Conservation (phyloP, 2,113 vertebrate genomes). For the Labeo catla region DNA sequence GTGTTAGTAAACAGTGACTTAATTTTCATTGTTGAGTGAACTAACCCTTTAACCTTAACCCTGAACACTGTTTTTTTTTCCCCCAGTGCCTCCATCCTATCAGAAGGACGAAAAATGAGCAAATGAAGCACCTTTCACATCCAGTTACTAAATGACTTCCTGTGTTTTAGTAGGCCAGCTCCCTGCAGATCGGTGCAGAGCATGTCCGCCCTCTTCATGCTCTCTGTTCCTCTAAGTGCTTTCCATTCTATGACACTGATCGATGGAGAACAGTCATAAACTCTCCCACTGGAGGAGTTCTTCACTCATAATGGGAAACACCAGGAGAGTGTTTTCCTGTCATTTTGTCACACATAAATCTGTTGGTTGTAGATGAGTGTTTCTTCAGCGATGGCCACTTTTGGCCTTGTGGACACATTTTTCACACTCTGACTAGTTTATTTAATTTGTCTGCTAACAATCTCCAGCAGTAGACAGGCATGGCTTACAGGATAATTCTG, state of each 20-base stretch:
- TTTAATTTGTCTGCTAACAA: background rate
- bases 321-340: slow-evolving; percentile 42
- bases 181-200: slow-evolving; percentile 25
- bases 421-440: slow-evolving; percentile 8
- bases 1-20: background rate
- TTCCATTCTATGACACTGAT: slow-evolving; percentile 44
- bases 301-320: slow-evolving; percentile 50
- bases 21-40: background rate
- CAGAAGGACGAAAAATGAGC: background rate
- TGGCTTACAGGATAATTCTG: background rate
- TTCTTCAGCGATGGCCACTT: slow-evolving; percentile 25
- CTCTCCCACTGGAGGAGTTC: slow-evolving; percentile 41
- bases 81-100: background rate
- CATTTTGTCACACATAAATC: slow-evolving; percentile 49
- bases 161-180: slow-evolving; percentile 51
- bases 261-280: slow-evolving; percentile 52
- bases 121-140: slow-evolving; percentile 38
- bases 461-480: background rate
- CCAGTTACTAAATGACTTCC: slow-evolving; percentile 20
- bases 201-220: slow-evolving; percentile 43
- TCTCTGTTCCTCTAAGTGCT: slow-evolving; percentile 47
- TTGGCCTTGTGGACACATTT: background rate
- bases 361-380: slow-evolving; percentile 38
- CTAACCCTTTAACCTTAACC: background rate
- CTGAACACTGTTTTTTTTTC: background rate